phyloP scores from a whole-genome alignment of 1,140 invertebrate species.

The Hyles euphorbiae region DNA sequence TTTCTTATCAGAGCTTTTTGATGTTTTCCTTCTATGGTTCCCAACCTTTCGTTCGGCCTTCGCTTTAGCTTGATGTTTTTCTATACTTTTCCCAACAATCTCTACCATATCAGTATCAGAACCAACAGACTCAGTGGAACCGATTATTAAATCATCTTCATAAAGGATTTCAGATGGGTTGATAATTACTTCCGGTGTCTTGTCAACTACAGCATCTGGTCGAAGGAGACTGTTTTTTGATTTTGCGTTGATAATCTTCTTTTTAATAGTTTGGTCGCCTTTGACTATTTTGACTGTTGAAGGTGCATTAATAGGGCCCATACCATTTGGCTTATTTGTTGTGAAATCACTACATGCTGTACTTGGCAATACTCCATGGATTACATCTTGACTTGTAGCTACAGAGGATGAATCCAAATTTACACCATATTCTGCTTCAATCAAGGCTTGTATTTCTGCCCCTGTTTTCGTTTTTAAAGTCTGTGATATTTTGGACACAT shows the following conservation, averaged over 20 bases:
- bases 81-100: conserved; percentile 36
- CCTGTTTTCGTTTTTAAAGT: conserved; percentile 79
- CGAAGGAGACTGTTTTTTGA: conserved; percentile 33
- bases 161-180: conserved; percentile 51
- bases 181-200: conserved; percentile 18
- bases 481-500: conserved; percentile 78
- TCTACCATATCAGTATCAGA: conserved; percentile 36
- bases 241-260: conserved; percentile 38
- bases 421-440: conserved; percentile 68
- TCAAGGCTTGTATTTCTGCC: conserved; percentile 76
- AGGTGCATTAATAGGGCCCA: conserved; percentile 39
- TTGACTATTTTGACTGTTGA: conserved; percentile 58
- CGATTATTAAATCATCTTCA: conserved; percentile 50
- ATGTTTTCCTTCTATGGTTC: conserved; percentile 59
- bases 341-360: no score
- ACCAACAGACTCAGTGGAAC: conserved; percentile 47
- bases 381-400: no score
- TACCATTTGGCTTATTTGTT: no score
- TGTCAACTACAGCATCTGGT: conserved; percentile 17
- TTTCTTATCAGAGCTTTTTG: conserved; percentile 46
- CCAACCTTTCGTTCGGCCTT: conserved; percentile 55
- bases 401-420: conserved; percentile 21
- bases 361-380: conserved; percentile 23
- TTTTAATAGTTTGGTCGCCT: conserved; percentile 31
- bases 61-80: conserved; percentile 42